Conservation (phyloP, 2,888 invertebrate species). For the Chymomyza amoena region DNA sequence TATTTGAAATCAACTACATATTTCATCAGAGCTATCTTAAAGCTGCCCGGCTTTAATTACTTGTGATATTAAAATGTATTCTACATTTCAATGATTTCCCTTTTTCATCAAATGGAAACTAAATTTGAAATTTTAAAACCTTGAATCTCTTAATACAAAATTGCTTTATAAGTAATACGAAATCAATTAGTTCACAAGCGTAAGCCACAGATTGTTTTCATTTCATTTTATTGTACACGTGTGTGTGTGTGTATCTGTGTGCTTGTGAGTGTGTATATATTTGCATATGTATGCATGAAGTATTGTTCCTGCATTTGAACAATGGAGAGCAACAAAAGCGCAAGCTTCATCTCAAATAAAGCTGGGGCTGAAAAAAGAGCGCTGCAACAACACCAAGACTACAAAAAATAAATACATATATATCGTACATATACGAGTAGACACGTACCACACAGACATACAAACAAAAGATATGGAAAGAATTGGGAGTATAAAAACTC, state of each 20-base stretch:
- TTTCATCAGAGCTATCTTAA: too few relatives aligned
- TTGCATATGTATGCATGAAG: slow-evolving; percentile 40
- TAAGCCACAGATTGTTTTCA: slow-evolving; percentile 57
- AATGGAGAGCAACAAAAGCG: slow-evolving; percentile 59
- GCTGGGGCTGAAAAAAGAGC: slow-evolving; percentile 31
- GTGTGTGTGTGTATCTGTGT: neutral
- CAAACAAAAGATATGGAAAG: neutral
- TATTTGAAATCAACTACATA: too few relatives aligned
- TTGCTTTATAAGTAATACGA: slow-evolving; percentile 3
- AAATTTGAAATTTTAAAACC: neutral
- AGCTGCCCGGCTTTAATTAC: neutral
- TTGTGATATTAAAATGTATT: neutral
- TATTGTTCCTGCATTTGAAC: slow-evolving; percentile 48
- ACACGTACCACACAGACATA: neutral
- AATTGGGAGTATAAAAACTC: slow-evolving; percentile 33
- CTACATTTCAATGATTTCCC: too few relatives aligned
- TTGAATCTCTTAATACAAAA: neutral
- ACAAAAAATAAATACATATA: too few relatives aligned
- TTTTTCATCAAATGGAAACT: neutral
- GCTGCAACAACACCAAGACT: slow-evolving; percentile 3
- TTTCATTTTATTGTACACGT: slow-evolving; percentile 46
- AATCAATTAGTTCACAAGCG: slow-evolving; percentile 47
- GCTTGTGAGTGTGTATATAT: neutral
- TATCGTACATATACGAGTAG: neutral
- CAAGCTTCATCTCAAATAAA: slow-evolving; percentile 63